Evolutionary conservation across 1,140 invertebrate species (phyloP), one percentile per base, ranked within the genome.

Genomic region (Achatina immaculata): DNA sequence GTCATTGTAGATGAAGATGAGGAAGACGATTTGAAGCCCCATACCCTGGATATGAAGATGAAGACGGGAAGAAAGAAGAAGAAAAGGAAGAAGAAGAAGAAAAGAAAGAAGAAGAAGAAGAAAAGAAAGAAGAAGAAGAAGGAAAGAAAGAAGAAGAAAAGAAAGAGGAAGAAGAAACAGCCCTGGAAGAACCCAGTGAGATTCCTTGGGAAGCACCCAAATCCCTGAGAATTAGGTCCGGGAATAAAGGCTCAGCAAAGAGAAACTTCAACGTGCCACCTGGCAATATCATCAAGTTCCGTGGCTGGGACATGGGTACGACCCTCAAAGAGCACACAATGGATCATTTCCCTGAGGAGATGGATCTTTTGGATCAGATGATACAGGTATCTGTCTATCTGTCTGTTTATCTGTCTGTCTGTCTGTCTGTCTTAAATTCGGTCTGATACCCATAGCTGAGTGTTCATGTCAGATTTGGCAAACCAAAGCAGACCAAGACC

Each of bases 1-100:
- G n/a, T 21, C 0, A 45, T 14, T 16, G 24, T 28, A 40, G 51
- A 72, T 24, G 40, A 24, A 72, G n/a, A n/a, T n/a, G n/a, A n/a
- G n/a, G n/a, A n/a, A n/a, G n/a, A n/a, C n/a, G n/a, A n/a, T n/a
- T n/a, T n/a, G n/a, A 40, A 38, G 69, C 34, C 24, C 34, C 31
- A 42, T n/a, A 72, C 31, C 34, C 14, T 19, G 34, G 14, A 38
- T 14, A n/a, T 14, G n/a, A 40, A 38, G 69, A 38, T 28, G 45
- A 28, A 78, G 45, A 51, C 65, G 43, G 45, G 75, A 24, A 45
- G 65, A 71, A 31, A 31, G 38, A 78, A 51, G 31, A 38, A 68
- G 43, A 48, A 31, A 36, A 42, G 24, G 36, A 76, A 43, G 9
- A 48, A 21, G 48, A 28, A n/a, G 45, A 55, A 40, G 1, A 72